Evolutionary conservation across 1,140 invertebrate species (phyloP).

Genomic region (Coenobita brevimanus): DNA sequence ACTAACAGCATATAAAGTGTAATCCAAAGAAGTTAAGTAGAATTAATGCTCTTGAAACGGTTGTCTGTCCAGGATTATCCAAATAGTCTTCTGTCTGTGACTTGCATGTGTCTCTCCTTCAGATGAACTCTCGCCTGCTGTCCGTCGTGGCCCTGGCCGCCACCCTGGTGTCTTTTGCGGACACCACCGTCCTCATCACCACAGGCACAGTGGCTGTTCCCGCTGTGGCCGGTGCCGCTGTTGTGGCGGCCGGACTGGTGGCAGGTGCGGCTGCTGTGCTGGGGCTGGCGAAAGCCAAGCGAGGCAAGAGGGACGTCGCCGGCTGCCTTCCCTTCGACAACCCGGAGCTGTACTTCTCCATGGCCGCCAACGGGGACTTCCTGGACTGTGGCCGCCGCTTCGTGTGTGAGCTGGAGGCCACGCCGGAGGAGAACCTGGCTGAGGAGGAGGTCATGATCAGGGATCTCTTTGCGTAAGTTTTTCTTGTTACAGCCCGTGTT

Average conservation of each 20-base stretch:
- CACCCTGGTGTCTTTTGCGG: background rate
- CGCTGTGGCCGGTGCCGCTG: background rate
- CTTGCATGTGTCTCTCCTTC: background rate
- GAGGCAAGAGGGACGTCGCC: background rate
- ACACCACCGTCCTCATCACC: background rate
- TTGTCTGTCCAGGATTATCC: no score
- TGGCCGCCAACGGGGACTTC: constrained; percentile 41
- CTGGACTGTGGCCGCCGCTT: constrained; percentile 42
- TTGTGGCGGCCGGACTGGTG: background rate
- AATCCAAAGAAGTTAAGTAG: no score
- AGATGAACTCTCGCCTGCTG: constrained; percentile 30
- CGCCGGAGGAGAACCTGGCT: constrained; percentile 15
- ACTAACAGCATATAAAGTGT: no score
- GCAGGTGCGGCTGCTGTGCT: background rate
- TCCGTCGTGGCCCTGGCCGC: background rate
- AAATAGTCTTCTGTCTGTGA: no score
- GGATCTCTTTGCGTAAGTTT: constrained; percentile 24
- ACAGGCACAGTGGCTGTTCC: background rate
- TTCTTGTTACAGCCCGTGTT: no score
- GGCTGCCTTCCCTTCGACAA: constrained; percentile 19
- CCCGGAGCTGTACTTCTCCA: constrained; percentile 34
- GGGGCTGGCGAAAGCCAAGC: background rate
- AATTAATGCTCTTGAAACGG: no score
- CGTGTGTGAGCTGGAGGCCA: constrained; percentile 40
- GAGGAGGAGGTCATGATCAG: constrained; percentile 28